Conservation (phyloP, 2,113 vertebrate species). For the Sturnus vulgaris region DNA sequence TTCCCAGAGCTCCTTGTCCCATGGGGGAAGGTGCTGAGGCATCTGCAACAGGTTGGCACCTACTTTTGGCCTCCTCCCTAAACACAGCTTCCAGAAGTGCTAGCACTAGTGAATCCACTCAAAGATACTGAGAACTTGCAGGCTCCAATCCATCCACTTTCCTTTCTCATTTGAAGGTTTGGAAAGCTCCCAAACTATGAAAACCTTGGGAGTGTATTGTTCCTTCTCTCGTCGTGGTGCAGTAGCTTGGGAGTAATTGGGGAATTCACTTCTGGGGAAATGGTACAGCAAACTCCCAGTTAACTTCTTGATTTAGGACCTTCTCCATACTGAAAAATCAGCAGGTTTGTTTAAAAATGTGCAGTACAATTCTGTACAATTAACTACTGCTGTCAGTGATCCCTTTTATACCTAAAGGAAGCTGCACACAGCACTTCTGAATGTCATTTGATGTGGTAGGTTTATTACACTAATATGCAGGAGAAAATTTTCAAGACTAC, state of each 20-base stretch:
- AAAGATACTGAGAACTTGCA: not conserved
- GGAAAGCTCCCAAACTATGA: not conserved
- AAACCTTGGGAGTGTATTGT: not conserved
- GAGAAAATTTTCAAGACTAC: not conserved
- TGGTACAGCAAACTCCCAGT: not conserved
- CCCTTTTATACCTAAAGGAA: not conserved
- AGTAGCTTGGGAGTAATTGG: not conserved
- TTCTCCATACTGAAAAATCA: not conserved
- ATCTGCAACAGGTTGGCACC: not conserved
- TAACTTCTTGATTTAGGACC: not conserved
- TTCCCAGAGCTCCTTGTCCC: not conserved
- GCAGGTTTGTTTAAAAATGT: not conserved
- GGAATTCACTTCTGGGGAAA: not conserved
- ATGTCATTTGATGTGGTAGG: not conserved
- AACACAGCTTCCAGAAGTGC: not conserved
- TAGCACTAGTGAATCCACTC: not conserved
- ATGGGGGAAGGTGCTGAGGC: not conserved
- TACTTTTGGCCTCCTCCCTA: not conserved
- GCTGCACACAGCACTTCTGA: not conserved
- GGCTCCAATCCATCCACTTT: not conserved
- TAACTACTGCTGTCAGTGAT: not conserved
- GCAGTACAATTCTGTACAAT: not conserved
- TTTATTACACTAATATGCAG: not conserved
- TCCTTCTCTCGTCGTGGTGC: rapidly evolving
- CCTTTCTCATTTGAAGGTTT: not conserved